phyloP scores from a whole-genome alignment of 1,140 invertebrate species.

The Bradynema listronoti region DNA sequence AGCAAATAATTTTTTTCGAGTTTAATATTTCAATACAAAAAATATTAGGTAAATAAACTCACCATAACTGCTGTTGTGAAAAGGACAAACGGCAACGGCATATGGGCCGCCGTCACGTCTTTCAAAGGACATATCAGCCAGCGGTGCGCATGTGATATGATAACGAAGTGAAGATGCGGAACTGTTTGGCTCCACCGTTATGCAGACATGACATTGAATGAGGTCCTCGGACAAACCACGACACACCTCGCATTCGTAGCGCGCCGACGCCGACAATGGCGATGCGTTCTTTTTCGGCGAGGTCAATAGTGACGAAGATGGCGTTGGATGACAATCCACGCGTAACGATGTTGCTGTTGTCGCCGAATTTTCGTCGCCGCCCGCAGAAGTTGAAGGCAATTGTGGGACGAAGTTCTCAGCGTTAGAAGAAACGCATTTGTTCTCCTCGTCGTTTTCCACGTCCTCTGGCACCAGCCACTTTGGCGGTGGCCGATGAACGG shows the following conservation, averaged over 20 bases:
- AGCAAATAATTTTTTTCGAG: not conserved
- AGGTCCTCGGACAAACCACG: not conserved
- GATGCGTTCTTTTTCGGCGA: too few species aligned
- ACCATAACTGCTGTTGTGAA: slow-evolving; percentile 18
- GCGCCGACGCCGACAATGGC: too few species aligned
- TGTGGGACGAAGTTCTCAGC: too few species aligned
- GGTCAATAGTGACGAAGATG: too few species aligned
- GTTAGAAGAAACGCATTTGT: too few species aligned
- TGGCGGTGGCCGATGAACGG: slow-evolving; percentile 14
- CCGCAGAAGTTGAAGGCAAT: too few species aligned
- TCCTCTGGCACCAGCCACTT: slow-evolving; percentile 9
- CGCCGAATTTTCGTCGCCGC: too few species aligned
- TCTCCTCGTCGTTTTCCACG: too few species aligned
- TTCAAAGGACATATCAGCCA: slow-evolving; percentile 29
- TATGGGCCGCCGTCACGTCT: slow-evolving; percentile 14
- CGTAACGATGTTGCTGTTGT: too few species aligned
- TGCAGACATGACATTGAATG: not conserved
- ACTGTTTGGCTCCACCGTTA: not conserved
- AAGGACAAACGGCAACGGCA: slow-evolving; percentile 21
- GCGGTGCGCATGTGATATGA: slow-evolving; percentile 29
- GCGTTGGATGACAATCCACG: too few species aligned
- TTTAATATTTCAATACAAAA: too few species aligned
- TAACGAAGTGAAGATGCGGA: slow-evolving; percentile 12
- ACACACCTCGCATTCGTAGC: slow-evolving; percentile 17
- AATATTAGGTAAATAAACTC: too few species aligned